Conservation (phyloP, 2,888 invertebrate species). For the Pseudococcus viburni region DNA sequence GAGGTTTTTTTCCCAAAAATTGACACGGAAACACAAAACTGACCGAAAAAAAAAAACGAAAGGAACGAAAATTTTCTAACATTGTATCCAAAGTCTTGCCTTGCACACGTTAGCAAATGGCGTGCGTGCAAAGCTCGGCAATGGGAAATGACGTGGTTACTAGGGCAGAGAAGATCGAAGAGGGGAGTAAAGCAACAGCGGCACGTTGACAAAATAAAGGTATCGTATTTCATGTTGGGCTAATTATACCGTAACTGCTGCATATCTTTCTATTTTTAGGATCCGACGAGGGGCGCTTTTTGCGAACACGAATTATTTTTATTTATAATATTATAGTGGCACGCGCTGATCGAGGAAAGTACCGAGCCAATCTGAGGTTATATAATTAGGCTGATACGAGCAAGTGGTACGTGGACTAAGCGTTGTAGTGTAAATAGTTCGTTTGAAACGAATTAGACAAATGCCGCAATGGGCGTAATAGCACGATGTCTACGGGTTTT, state of each 20-base stretch:
- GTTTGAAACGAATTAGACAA: no score
- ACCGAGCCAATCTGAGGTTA: no score
- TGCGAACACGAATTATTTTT: background rate
- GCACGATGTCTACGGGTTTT: no score
- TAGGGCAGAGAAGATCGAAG: background rate
- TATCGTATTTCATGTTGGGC: constrained; percentile 27
- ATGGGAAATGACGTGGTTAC: constrained; percentile 17
- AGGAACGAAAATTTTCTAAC: no score
- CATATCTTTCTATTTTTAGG: background rate
- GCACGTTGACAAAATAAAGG: constrained; percentile 42
- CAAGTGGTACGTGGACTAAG: no score
- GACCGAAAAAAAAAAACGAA: background rate
- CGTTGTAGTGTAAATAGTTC: no score
- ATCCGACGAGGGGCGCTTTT: background rate
- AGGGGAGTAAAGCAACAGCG: constrained; percentile 11
- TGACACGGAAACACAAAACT: background rate
- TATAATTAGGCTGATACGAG: no score
- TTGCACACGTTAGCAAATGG: background rate
- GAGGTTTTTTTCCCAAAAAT: background rate
- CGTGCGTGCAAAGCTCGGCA: background rate
- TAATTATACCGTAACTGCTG: background rate
- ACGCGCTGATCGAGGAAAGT: no score
- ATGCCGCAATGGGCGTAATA: no score
- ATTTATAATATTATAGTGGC: background rate
- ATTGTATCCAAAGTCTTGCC: no score